Evolutionary conservation across 2,797 vertebrate genomes (phyloP).

Genomic region (Phoxinus dragarum): DNA sequence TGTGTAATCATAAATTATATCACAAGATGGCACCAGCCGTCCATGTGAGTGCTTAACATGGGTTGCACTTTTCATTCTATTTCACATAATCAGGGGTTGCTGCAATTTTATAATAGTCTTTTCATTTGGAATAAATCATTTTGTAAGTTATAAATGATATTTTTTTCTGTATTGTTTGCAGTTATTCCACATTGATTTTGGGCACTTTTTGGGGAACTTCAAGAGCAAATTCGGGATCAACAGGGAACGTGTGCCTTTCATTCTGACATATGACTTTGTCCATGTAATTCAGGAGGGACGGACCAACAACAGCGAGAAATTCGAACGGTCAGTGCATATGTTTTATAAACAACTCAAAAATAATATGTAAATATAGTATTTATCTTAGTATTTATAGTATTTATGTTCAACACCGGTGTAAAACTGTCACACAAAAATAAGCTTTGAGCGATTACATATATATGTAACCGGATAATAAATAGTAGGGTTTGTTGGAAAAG

Average conservation of each 20-base stretch:
- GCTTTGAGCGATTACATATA: neutral
- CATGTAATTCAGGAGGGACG: constrained; percentile 97
- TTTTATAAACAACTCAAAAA: neutral
- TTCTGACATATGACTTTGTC: constrained; percentile 97
- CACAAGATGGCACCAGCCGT: constrained; percentile 50
- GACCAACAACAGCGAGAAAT: constrained; percentile 96
- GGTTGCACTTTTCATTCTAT: neutral
- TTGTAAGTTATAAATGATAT: neutral
- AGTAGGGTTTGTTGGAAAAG: neutral
- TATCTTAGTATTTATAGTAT: neutral
- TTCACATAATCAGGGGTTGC: neutral
- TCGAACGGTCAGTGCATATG: constrained; percentile 85
- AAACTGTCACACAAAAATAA: neutral
- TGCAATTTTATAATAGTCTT: neutral
- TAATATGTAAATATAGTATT: no score
- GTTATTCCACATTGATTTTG: constrained; percentile 99
- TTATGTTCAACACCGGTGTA: neutral
- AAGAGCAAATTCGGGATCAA: constrained; percentile 99
- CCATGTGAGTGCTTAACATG: neutral
- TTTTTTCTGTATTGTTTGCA: constrained; percentile 66
- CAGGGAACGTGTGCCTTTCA: constrained; percentile 96
- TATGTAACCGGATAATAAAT: neutral
- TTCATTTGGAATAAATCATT: neutral
- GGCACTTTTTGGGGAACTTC: constrained; percentile 98
- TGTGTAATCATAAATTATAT: constrained; percentile 29